phyloP scores from a whole-genome alignment of 1,140 invertebrate species.

The Muscidifurax raptorellus region DNA sequence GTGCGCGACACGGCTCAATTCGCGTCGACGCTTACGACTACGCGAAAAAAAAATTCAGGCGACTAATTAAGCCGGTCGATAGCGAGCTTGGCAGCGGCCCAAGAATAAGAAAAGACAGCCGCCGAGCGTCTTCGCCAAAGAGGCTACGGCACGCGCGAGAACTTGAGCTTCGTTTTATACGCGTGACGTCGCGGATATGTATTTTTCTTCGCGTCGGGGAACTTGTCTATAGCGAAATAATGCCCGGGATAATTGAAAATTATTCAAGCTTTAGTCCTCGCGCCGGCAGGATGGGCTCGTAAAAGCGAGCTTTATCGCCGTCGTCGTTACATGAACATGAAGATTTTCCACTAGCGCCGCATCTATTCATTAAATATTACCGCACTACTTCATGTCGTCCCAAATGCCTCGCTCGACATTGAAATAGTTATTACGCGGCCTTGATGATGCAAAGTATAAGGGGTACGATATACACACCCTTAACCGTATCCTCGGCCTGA shows the following conservation, averaged over 20 bases:
- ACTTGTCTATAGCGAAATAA: not conserved
- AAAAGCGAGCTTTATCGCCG: not conserved
- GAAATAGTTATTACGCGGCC: not conserved
- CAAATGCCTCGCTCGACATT: not conserved
- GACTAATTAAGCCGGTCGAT: constrained; percentile 44
- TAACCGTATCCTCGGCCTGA: not conserved
- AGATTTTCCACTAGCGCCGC: not conserved
- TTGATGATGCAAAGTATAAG: not conserved
- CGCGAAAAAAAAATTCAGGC: not conserved
- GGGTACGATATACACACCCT: no score
- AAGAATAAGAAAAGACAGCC: constrained; percentile 42
- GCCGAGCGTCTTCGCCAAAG: not conserved
- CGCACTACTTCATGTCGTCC: not conserved
- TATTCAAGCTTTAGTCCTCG: not conserved
- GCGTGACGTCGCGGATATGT: not conserved
- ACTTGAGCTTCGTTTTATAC: no score
- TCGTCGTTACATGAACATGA: not conserved
- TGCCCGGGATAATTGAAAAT: not conserved
- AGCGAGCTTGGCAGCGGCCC: constrained; percentile 22
- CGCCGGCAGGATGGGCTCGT: not conserved
- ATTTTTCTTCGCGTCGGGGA: not conserved
- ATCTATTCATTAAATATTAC: not conserved
- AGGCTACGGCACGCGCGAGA: no score
- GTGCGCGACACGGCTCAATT: constrained; percentile 27
- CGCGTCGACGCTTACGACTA: no score